A percentile compares a stretch with the other conserved stretches of the same genome.
Evolutionary conservation across 1,140 invertebrate genomes (phyloP).

Genomic region (Trinorchestia longiramus): DNA sequence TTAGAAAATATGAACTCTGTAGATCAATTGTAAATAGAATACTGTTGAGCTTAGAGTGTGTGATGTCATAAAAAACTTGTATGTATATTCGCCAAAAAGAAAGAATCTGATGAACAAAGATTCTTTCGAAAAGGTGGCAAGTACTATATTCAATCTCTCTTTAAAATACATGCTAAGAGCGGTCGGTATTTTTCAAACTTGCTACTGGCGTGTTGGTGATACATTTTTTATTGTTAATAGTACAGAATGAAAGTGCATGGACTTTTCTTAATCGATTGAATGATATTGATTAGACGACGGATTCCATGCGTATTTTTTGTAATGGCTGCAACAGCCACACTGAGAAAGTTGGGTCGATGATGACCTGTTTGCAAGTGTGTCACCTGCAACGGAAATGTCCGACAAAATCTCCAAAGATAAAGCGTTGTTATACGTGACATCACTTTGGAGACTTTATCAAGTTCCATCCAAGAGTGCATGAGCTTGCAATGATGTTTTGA

Average conservation of each 20-base stretch:
- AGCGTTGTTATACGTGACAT: not conserved
- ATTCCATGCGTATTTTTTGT: not conserved
- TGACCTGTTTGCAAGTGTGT: not conserved
- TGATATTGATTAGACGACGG: not conserved
- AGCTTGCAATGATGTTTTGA: not conserved
- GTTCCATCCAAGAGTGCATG: not conserved
- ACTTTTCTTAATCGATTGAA: not conserved
- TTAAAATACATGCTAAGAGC: not conserved
- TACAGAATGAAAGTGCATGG: not conserved
- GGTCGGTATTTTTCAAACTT: not conserved
- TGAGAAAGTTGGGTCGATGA: not conserved
- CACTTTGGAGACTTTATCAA: not conserved
- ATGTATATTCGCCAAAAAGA: not conserved
- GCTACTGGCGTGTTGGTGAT: not conserved
- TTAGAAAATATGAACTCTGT: conserved; percentile 45
- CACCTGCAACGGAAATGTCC: not conserved
- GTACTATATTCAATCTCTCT: not conserved
- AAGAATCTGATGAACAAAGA: not conserved
- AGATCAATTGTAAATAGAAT: conserved; percentile 43
- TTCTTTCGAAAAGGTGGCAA: not conserved
- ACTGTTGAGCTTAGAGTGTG: conserved; percentile 25
- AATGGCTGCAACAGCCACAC: not conserved
- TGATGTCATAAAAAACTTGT: not conserved
- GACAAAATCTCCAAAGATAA: not conserved
- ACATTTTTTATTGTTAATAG: not conserved